Conservation (phyloP, 2,113 vertebrate genomes). For the Cariama cristata region DNA sequence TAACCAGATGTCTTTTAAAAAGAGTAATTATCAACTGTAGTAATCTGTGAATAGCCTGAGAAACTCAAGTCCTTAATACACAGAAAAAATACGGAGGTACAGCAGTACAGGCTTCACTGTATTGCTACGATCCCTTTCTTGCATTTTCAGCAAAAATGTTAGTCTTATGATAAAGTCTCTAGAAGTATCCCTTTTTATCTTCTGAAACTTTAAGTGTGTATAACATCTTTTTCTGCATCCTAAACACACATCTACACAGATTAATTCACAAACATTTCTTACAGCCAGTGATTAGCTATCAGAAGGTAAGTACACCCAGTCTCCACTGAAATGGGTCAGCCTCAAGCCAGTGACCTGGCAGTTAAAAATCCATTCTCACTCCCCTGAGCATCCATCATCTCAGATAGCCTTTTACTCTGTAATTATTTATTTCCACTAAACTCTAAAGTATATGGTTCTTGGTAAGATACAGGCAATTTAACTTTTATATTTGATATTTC, state of each 20-base stretch:
- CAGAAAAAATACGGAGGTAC: neutral
- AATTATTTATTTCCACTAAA: constrained; percentile 29
- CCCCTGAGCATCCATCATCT: neutral
- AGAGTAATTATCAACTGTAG: neutral
- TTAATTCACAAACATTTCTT: neutral
- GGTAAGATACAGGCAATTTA: constrained; percentile 41
- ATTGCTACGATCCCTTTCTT: neutral
- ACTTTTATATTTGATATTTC: constrained; percentile 43
- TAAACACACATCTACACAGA: neutral
- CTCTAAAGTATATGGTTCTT: neutral
- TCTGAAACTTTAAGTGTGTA: neutral
- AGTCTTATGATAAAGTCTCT: neutral
- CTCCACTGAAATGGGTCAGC: neutral
- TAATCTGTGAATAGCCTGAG: neutral
- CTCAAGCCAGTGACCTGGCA: neutral
- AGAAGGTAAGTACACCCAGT: neutral
- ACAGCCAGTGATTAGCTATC: neutral
- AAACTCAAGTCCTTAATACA: neutral
- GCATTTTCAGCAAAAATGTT: neutral
- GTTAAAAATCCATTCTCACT: neutral
- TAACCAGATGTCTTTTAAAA: neutral
- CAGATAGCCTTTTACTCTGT: neutral
- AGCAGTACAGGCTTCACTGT: neutral
- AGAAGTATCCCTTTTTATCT: neutral
- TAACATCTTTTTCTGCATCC: neutral